These are phyloP conservation scores for Mormyrus proboscirostris DNA, from an alignment of 2,797 vertebrate genomes.

Conservation along the genomic window DNA sequence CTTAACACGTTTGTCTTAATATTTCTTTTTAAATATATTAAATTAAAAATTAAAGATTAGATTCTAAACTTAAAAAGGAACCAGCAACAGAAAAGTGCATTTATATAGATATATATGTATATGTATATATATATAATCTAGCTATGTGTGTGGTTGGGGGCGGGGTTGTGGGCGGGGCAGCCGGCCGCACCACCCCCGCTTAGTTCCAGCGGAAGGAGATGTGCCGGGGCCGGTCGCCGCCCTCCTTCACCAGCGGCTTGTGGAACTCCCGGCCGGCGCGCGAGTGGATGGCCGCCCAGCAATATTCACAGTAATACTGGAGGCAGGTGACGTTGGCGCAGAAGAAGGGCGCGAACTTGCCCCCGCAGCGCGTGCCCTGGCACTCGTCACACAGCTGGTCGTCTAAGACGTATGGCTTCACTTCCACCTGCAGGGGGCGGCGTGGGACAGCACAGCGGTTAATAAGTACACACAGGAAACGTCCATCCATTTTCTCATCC, in stretches of 20 bases:
- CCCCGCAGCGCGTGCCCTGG: constrained; percentile 96
- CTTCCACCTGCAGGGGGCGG: constrained; percentile 80
- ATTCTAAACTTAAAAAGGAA: constrained; percentile 69
- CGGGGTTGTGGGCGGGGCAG: neutral
- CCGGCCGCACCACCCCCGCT: constrained; percentile 30
- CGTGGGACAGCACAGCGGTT: neutral
- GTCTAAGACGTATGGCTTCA: constrained; percentile 99
- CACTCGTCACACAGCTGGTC: constrained; percentile 99
- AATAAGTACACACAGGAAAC: neutral
- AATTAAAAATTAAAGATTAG: constrained; percentile 60
- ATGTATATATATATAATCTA: constrained; percentile 34
- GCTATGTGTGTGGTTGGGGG: neutral
- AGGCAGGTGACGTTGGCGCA: constrained; percentile 99
- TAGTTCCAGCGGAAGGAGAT: constrained; percentile 99
- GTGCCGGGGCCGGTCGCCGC: constrained; percentile 94
- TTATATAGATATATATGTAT: constrained; percentile 68
- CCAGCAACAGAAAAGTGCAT: constrained; percentile 98
- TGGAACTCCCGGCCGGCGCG: constrained; percentile 97
- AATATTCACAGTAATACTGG: constrained; percentile 99
- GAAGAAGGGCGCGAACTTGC: constrained; percentile 98
- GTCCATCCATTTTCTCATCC: neutral
- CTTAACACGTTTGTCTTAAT: constrained; percentile 54
- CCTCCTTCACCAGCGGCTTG: constrained; percentile 99
- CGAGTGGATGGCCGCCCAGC: constrained; percentile 99
- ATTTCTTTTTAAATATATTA: constrained; percentile 56